Evolutionary conservation across 1,140 invertebrate species (phyloP).

Genomic region (Cheumatopsyche charites): DNA sequence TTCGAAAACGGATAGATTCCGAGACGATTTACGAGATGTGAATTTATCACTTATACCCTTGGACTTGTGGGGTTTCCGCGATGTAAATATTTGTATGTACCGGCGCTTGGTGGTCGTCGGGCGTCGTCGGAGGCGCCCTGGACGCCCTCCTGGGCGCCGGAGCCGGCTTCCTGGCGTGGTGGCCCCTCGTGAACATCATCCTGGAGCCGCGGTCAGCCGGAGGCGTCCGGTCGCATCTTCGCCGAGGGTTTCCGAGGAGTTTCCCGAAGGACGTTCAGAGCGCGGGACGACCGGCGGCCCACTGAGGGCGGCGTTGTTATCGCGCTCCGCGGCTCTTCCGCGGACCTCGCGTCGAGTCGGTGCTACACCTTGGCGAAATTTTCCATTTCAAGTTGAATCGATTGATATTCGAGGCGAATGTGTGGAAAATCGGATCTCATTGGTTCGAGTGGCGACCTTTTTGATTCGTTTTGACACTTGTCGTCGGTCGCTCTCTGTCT

Average conservation of each 20-base stretch:
- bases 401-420: no score
- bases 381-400: no score
- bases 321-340: constrained; percentile 6
- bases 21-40: no score
- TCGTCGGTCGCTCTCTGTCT: no score
- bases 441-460: no score
- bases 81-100: no score
- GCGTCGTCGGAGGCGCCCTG: constrained; percentile 22
- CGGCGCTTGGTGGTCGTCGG: constrained; percentile 28
- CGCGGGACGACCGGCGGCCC: constrained; percentile 29
- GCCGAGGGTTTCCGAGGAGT: background rate
- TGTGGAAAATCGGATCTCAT: no score
- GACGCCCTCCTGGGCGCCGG: constrained; percentile 36
- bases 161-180: constrained; percentile 29
- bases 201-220: background rate
- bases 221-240: background rate
- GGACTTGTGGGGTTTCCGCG: no score
- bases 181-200: constrained; percentile 48
- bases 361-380: no score
- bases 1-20: no score
- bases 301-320: constrained; percentile 1
- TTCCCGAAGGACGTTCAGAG: background rate
- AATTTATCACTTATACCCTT: no score
- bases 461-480: no score
- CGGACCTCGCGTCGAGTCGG: background rate